Conservation (phyloP, 2,797 vertebrate genomes). For the Pantherophis alleghaniensis region DNA sequence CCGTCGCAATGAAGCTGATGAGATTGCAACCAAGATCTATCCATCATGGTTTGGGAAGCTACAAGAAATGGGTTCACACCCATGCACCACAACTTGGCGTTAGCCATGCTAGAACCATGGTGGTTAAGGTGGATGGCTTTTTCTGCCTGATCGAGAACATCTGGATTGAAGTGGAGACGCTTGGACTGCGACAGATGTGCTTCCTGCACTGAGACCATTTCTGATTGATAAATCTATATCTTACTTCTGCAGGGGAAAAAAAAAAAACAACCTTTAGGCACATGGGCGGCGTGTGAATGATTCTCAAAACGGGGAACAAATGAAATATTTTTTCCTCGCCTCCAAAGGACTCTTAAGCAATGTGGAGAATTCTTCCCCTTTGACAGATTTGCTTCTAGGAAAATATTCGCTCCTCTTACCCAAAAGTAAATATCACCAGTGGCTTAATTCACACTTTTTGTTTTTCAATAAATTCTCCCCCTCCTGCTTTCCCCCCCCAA, state of each 20-base stretch:
- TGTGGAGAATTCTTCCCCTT: neutral
- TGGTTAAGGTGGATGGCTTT: neutral
- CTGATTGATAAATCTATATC: neutral
- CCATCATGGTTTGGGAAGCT: neutral
- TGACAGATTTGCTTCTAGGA: neutral
- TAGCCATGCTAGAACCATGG: neutral
- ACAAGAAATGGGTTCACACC: neutral
- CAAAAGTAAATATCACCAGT: neutral
- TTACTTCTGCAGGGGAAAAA: fast-evolving
- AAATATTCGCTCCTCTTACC: no score
- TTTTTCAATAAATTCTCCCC: neutral
- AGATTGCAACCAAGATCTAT: neutral
- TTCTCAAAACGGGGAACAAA: neutral
- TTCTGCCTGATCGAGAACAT: neutral
- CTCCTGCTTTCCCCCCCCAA: constrained; percentile 18
- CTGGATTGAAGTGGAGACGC: neutral
- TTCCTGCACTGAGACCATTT: neutral
- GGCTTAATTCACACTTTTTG: neutral
- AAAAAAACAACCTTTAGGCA: neutral
- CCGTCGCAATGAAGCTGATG: neutral
- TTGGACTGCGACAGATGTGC: neutral
- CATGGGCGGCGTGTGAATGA: neutral
- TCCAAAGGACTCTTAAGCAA: neutral
- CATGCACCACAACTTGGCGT: neutral
- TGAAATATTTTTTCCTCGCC: neutral